phyloP scores from a whole-genome alignment of 92 coral and sea anemone species.

The Bergia puertoricense region DNA sequence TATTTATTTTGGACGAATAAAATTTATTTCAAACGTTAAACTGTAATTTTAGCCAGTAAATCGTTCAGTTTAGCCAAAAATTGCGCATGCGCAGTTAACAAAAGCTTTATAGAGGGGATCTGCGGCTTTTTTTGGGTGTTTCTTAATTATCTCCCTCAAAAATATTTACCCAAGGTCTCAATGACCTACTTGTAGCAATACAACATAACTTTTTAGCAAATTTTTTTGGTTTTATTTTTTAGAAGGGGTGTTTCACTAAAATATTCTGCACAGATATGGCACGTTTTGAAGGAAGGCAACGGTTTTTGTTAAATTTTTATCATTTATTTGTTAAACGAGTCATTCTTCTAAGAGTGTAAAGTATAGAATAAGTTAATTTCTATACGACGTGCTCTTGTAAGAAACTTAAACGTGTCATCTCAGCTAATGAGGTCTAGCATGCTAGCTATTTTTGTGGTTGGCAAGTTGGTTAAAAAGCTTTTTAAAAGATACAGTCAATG shows the following conservation, averaged over 20 bases:
- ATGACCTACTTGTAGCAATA: slow-evolving; percentile 6
- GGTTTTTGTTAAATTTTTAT: slow-evolving; percentile 19
- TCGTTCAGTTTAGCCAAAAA: slow-evolving; percentile 58
- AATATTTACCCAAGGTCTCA: slow-evolving; percentile 22
- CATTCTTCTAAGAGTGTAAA: slow-evolving; percentile 6
- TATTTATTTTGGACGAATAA: not conserved
- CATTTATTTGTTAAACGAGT: slow-evolving; percentile 20
- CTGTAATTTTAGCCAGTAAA: slow-evolving; percentile 34
- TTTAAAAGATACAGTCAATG: slow-evolving; percentile 89
- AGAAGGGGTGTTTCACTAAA: slow-evolving; percentile 20
- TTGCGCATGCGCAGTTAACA: slow-evolving; percentile 86
- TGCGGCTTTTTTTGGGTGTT: slow-evolving; percentile 12
- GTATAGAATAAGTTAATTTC: slow-evolving; percentile 34
- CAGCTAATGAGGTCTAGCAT: slow-evolving; percentile 75
- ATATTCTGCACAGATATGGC: not conserved
- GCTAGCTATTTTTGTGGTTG: slow-evolving; percentile 72
- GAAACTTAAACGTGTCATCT: slow-evolving; percentile 65
- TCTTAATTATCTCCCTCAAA: not conserved
- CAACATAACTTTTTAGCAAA: slow-evolving; percentile 7
- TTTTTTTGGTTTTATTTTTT: slow-evolving; percentile 5
- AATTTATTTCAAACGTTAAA: not conserved
- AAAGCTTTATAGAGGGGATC: slow-evolving; percentile 4
- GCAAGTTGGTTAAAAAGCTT: slow-evolving; percentile 76
- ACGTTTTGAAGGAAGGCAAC: slow-evolving; percentile 10
- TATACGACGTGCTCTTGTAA: slow-evolving; percentile 55